Conservation (phyloP, 1,140 invertebrate species). For the Drosophila busckii region DNA sequence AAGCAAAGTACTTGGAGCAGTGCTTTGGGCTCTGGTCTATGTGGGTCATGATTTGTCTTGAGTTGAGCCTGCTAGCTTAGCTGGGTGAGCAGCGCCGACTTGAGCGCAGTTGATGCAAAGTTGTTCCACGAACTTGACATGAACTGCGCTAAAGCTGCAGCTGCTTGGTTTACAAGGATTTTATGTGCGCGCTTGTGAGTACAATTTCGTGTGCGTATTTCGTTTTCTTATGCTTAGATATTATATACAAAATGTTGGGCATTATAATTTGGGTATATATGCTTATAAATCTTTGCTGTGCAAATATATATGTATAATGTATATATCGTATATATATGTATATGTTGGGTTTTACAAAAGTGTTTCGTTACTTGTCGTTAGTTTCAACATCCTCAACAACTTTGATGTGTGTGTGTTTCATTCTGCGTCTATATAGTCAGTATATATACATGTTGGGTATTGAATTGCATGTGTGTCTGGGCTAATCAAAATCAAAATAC, state of each 20-base stretch:
- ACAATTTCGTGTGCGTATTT: slow-evolving; percentile 66
- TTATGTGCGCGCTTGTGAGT: slow-evolving; percentile 32
- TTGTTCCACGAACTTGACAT: slow-evolving; percentile 64
- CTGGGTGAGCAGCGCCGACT: slow-evolving; percentile 1
- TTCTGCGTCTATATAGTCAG: slow-evolving; percentile 46
- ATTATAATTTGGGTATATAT: slow-evolving; percentile 47
- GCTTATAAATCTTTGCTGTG: slow-evolving; percentile 72
- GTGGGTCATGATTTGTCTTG: slow-evolving; percentile 72
- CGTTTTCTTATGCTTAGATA: slow-evolving; percentile 34
- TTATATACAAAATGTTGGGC: slow-evolving; percentile 70
- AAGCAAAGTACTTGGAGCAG: not conserved
- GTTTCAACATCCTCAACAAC: slow-evolving; percentile 23
- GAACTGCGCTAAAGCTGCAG: not conserved
- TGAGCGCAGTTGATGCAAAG: slow-evolving; percentile 14
- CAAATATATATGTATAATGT: slow-evolving; percentile 76
- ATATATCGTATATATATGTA: slow-evolving; percentile 57
- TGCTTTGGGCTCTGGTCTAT: slow-evolving; percentile 51
- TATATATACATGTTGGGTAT: slow-evolving; percentile 42
- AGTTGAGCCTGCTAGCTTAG: not conserved
- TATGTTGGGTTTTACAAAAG: slow-evolving; percentile 51
- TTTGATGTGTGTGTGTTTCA: slow-evolving; percentile 40
- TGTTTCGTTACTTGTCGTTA: slow-evolving; percentile 70
- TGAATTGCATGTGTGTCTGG: slow-evolving; percentile 26
- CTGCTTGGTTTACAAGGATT: not conserved
- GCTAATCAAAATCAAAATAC: slow-evolving; percentile 46